Base-by-base conservation (phyloP, 2,797 vertebrate species). In the Delichon dasypus region DNA sequence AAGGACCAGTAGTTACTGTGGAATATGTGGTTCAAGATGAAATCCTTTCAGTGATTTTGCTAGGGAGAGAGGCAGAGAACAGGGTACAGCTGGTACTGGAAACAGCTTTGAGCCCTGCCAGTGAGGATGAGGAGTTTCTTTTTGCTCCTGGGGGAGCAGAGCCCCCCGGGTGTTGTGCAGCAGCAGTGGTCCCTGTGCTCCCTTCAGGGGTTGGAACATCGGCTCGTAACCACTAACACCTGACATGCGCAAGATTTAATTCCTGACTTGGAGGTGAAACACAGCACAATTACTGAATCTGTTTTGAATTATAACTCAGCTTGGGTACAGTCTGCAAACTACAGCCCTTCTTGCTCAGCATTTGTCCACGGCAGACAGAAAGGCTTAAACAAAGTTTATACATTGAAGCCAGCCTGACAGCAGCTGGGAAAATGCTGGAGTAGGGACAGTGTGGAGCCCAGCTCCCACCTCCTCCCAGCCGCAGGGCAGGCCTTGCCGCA, bases 231-330 rank as follows among this genome's bases (percentile, higher is more conserved):
- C 51, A 38, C 72, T 48, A 89, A 44, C 92, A 94, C 93, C 92
- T 87, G 92, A 89, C 64, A 32, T 30, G 47, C 1, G 0, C 5
- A 9, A 58, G 68, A 57, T 87, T 77, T 88, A 38, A 79, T 84
- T 85, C 79, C 79, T 93, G 82, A 53, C 48, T 78, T 60, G 58
- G 87, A 94, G 87, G 89, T 91, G 78, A 85, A 92, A 80, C 14
- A 12, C 66, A 79, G 68, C 2, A 0, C 50, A 77, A 45, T 96
- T 90, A 85, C 77, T 0, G 2, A 90, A 83, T 90, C 88, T 94
- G 93, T 80, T 94, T 93, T 0, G 0, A 93, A 89, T 96, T 97
- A 95, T 21, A 74, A 65, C 65, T 34, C 84, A 40, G 42, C 5
- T 80, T 89, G 78, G 61, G 42, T 30, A 58, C 61, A 42, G 78